phyloP scores from a whole-genome alignment of 2,113 vertebrate genomes.

The Telmatochromis sp. region DNA sequence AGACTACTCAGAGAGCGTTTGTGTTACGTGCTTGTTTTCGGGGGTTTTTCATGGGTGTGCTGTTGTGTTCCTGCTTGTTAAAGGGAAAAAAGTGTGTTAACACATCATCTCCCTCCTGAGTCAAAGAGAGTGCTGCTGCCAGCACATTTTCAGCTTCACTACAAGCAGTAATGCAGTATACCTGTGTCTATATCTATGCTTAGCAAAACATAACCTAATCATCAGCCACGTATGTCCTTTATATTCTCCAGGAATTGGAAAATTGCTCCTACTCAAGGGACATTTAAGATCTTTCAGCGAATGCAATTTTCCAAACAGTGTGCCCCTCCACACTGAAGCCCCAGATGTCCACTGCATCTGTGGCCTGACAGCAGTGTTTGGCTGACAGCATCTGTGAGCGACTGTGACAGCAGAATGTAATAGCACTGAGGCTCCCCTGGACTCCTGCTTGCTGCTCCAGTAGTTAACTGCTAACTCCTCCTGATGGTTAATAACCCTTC shows the following conservation, averaged over 20 bases:
- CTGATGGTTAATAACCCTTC: slow-evolving; percentile 69
- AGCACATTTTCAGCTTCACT: slow-evolving; percentile 28
- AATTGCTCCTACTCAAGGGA: background rate
- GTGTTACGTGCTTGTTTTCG: background rate
- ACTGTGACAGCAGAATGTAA: slow-evolving; percentile 63
- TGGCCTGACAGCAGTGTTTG: slow-evolving; percentile 46
- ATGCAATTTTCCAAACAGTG: slow-evolving; percentile 17
- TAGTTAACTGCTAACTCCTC: slow-evolving; percentile 61
- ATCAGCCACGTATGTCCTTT: background rate
- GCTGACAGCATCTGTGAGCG: slow-evolving; percentile 59
- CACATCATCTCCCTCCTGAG: slow-evolving; percentile 29
- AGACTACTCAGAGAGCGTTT: background rate
- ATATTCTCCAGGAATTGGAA: background rate
- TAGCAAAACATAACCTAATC: background rate
- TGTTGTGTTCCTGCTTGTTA: background rate
- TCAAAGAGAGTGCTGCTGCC: slow-evolving; percentile 15
- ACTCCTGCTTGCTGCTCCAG: slow-evolving; percentile 50
- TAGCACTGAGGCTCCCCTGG: slow-evolving; percentile 43
- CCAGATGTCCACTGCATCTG: slow-evolving; percentile 52
- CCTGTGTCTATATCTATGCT: background rate
- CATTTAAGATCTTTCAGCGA: background rate
- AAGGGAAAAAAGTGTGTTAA: slow-evolving; percentile 29
- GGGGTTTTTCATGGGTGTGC: rapidly evolving
- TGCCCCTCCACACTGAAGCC: slow-evolving; percentile 8
- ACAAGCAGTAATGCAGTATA: background rate